Base-by-base conservation (phyloP, 2,113 vertebrate species). In the Oreocharis arfaki region DNA sequence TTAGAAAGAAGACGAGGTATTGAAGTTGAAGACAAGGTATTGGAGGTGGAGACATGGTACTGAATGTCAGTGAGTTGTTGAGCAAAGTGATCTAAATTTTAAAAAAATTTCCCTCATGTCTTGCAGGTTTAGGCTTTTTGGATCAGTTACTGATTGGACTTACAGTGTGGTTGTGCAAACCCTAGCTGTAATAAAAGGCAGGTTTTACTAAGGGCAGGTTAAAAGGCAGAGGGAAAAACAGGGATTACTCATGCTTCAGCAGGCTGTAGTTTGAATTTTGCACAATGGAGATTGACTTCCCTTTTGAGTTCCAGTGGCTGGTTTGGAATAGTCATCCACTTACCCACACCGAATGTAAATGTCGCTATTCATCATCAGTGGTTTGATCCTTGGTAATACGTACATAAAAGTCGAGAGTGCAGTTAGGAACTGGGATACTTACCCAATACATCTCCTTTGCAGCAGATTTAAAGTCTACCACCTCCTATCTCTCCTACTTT, bases 91-190 rank as follows among this genome's bases (percentile, higher is more conserved):
- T 37, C 7, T 65, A 57, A 65, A 41, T n/a, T n/a, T n/a, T 53
- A 9, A 28, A 60, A 35, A 49, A 44, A 20, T 65, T 3, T 67
- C 4, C 8, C 13, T 0, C 0, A 1, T 83, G 50, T 28, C 30
- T 79, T 73, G 19, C 14, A 64, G 16, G 24, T 15, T 64, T 53
- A 27, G 39, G 10, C 14, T 24, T 87, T 92, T 77, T 68, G 44
- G 7, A 21, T 73, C 28, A 41, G 19, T 89, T 83, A 52, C 52
- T 76, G 16, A 28, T 55, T 18, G 6, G 17, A 71, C 35, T 63
- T 27, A 4, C 15, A 32, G 8, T 50, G 6, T 50, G 23, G 16
- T 59, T 59, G 6, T 56, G 15, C 22, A 67, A 88, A 73, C 18
- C 11, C 22, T 60, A n/a, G 53, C 20, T 49, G 32, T 71, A 68